A percentile compares a stretch with the other conserved stretches of the same genome.
Evolutionary conservation across 2,797 vertebrate species (phyloP).

Genomic region (Characodon lateralis): DNA sequence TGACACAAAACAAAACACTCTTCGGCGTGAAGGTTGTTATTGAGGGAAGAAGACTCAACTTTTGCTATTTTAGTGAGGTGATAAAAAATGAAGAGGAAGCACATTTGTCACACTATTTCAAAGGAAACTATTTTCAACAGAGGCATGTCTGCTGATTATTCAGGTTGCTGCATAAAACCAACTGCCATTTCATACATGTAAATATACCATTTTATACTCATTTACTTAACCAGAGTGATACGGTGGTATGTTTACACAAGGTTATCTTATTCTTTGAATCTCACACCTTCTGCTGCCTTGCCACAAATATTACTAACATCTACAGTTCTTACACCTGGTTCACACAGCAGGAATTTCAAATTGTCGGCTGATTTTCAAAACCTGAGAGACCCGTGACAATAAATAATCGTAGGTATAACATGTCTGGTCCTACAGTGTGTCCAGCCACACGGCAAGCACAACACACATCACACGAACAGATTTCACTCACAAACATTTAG

Average conservation of each 20-base stretch:
- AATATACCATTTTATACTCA: not conserved
- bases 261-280: not conserved
- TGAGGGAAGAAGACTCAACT: not conserved
- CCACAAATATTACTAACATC: not conserved
- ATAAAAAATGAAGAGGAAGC: not conserved
- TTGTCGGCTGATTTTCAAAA: no score
- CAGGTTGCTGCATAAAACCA: not conserved
- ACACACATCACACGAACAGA: no score
- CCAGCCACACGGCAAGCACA: no score
- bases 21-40: no score
- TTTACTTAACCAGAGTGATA: not conserved
- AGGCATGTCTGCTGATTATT: not conserved
- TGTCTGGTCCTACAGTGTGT: no score
- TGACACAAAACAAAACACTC: not conserved
- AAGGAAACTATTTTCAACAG: not conserved
- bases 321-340: not conserved
- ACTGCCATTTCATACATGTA: not conserved
- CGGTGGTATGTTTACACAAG: not conserved
- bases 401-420: no score
- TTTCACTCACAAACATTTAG: no score
- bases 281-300: not conserved
- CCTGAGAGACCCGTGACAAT: no score
- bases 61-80: not conserved
- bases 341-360: no score
- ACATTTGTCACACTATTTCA: not conserved